Conservation (phyloP, 2,888 invertebrate species). For the Hirtodrosophila histrioides region DNA sequence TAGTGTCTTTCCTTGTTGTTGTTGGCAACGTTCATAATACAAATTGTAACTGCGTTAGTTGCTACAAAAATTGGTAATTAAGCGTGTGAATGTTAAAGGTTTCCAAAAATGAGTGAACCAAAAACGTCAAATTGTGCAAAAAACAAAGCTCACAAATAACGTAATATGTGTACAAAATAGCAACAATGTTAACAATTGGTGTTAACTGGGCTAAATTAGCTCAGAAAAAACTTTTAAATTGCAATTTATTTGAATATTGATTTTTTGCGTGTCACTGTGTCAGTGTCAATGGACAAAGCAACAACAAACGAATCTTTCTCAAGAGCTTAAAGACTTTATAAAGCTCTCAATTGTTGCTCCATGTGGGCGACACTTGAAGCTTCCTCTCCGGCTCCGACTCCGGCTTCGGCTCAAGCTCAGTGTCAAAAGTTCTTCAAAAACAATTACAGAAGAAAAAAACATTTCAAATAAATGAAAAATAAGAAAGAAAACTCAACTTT, state of each 20-base stretch:
- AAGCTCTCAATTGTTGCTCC: constrained; percentile 28
- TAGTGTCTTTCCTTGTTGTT: constrained; percentile 35
- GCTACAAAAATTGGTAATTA: constrained; percentile 65
- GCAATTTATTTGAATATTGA: constrained; percentile 65
- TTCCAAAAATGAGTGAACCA: constrained; percentile 10
- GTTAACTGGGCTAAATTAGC: constrained; percentile 36
- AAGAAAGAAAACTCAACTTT: not conserved
- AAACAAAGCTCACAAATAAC: constrained; percentile 20
- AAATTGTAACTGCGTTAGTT: constrained; percentile 54
- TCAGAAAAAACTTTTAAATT: constrained; percentile 42
- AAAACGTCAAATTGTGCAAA: constrained; percentile 45
- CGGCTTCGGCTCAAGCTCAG: constrained; percentile 43
- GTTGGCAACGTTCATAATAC: constrained; percentile 60
- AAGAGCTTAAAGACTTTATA: constrained; percentile 39
- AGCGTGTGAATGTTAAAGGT: constrained; percentile 39
- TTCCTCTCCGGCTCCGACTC: not conserved
- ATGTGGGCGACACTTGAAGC: constrained; percentile 60
- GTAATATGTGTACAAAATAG: constrained; percentile 26
- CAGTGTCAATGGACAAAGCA: constrained; percentile 57
- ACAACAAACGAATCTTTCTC: constrained; percentile 18
- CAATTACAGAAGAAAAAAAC: constrained; percentile 1
- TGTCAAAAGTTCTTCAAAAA: constrained; percentile 62
- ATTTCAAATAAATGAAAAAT: constrained; percentile 6
- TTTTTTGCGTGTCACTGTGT: constrained; percentile 69
- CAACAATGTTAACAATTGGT: constrained; percentile 19